Percentiles rank a stretch among this genome's conserved stretches.
Evolutionary conservation across 2,113 vertebrate genomes (phyloP).

Genomic region (Argyrosomus japonicus): DNA sequence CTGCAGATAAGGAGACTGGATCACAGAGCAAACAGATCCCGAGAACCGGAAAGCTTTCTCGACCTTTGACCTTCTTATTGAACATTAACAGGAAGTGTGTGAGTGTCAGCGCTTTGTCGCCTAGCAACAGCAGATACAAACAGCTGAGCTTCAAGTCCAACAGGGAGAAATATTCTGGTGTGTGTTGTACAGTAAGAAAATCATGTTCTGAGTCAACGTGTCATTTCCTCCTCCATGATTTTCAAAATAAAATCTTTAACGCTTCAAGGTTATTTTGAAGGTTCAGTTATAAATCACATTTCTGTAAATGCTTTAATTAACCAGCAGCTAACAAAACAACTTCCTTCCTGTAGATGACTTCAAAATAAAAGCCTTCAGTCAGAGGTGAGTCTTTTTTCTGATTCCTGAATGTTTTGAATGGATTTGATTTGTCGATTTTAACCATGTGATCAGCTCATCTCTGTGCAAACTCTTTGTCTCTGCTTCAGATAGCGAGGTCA

Average conservation of each 20-base stretch:
- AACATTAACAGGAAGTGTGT: constrained; percentile 33
- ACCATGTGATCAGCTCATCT: no score
- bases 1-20: constrained; percentile 38
- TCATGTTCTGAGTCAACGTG: neutral
- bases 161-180: neutral
- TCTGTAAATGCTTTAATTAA: no score
- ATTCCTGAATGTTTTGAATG: neutral
- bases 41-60: neutral
- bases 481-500: neutral
- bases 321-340: neutral
- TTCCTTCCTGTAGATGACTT: neutral
- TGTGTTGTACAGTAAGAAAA: neutral
- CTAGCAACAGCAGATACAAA: constrained; percentile 36
- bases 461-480: no score
- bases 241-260: neutral
- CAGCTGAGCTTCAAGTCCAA: constrained; percentile 5
- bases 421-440: neutral
- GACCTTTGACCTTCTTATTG: constrained; percentile 29
- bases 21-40: constrained; percentile 15
- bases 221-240: neutral
- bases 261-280: neutral
- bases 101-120: neutral
- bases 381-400: neutral
- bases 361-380: constrained; percentile 26
- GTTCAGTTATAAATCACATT: neutral